A percentile compares a stretch with the other conserved stretches of the same genome.
These are phyloP conservation scores for Cyanoliseus patagonus DNA, from an alignment of 2,113 vertebrate species.

Conservation along the genomic window DNA sequence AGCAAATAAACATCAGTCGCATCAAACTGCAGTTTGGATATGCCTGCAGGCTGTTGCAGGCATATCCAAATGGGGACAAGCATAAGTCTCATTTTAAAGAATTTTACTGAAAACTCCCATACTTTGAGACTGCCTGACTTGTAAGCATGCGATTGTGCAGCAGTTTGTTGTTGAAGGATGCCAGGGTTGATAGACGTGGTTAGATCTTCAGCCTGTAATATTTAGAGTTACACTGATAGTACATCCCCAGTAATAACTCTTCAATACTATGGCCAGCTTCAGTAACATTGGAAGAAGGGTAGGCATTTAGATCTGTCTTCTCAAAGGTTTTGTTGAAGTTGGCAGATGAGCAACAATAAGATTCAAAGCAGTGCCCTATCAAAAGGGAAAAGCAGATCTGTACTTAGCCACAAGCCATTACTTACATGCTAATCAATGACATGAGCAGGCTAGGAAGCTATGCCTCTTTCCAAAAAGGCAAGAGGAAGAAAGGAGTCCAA, in stretches of 20 bases:
- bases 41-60: not conserved
- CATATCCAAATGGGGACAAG: constrained; percentile 14
- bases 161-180: not conserved
- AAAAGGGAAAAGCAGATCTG: not conserved
- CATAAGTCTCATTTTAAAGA: not conserved
- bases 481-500: not conserved
- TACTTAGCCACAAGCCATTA: not conserved
- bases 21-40: not conserved
- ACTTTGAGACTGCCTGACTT: not conserved
- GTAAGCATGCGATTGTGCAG: not conserved
- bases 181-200: not conserved
- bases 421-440: fast-evolving
- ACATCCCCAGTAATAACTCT: not conserved
- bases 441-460: not conserved
- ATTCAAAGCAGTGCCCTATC: not conserved
- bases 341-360: not conserved
- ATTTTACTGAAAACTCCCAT: not conserved
- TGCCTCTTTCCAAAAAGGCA: not conserved
- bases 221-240: not conserved
- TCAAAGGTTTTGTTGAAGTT: not conserved
- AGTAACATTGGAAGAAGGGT: not conserved
- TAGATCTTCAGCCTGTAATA: not conserved
- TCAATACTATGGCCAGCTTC: not conserved
- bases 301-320: not conserved
- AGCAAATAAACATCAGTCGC: not conserved